phyloP scores from a whole-genome alignment of 2,113 vertebrate species.

The Ophthalmolycus amberensis region DNA sequence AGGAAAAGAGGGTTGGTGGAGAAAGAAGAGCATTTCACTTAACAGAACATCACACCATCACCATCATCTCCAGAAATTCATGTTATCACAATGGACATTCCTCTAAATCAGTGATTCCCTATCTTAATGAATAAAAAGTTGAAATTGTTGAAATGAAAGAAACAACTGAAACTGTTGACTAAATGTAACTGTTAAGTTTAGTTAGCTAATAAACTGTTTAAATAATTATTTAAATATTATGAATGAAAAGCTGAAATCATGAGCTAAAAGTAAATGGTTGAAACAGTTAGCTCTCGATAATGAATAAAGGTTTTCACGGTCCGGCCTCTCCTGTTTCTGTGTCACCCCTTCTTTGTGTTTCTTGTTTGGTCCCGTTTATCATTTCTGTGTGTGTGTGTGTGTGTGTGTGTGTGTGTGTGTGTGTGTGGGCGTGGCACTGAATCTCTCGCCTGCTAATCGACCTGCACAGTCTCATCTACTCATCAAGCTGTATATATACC shows the following conservation, averaged over 20 bases:
- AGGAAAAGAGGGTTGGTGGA: neutral
- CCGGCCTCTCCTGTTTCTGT: too few species aligned
- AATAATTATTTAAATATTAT: neutral
- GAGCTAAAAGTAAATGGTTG: neutral
- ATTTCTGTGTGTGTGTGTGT: too few species aligned
- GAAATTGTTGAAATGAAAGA: neutral
- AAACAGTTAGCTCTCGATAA: neutral
- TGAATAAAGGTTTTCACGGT: neutral
- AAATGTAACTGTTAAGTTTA: neutral
- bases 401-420: too few species aligned
- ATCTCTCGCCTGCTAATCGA: neutral
- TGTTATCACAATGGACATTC: neutral
- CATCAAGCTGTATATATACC: too few species aligned
- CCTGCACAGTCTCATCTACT: neutral
- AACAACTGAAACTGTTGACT: neutral
- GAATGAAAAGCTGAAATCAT: neutral
- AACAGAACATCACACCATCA: neutral
- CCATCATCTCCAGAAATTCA: neutral
- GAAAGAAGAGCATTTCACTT: neutral
- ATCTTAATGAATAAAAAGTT: neutral
- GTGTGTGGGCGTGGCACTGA: too few species aligned
- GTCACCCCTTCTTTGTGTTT: too few species aligned
- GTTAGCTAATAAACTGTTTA: neutral
- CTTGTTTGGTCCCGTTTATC: too few species aligned
- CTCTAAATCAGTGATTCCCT: neutral